phyloP scores from a whole-genome alignment of 2,113 vertebrate genomes.

The Myotis yumanensis region DNA sequence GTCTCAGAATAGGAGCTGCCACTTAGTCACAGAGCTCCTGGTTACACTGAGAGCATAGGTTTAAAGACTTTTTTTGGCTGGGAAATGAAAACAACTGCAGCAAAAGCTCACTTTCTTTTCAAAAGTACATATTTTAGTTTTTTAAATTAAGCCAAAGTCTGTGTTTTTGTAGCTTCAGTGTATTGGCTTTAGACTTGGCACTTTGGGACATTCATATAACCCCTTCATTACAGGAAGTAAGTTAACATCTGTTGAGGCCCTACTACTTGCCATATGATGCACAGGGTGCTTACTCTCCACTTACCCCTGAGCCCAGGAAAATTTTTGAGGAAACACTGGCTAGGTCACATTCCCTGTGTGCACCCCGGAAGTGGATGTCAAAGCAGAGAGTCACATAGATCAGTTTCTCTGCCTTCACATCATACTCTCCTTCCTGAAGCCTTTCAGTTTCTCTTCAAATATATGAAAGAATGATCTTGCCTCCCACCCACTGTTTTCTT shows the following conservation, averaged over 20 bases:
- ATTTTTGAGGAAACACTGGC: neutral
- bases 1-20: neutral
- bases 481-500: neutral
- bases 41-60: neutral
- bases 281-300: neutral
- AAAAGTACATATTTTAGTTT: neutral
- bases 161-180: neutral
- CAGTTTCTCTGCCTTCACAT: neutral
- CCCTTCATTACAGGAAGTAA: neutral
- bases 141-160: neutral
- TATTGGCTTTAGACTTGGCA: neutral
- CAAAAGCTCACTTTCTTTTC: neutral
- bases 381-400: neutral
- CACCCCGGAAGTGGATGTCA: neutral
- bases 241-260: neutral
- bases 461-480: neutral
- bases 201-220: neutral
- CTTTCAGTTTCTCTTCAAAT: neutral
- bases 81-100: neutral
- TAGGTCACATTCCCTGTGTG: neutral
- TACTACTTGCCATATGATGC: neutral
- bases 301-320: rapidly evolving
- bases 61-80: neutral
- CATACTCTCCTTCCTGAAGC: neutral
- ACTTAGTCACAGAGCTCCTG: neutral